Conservation (phyloP, 2,797 vertebrate species). For the Emydoidea blandingii region DNA sequence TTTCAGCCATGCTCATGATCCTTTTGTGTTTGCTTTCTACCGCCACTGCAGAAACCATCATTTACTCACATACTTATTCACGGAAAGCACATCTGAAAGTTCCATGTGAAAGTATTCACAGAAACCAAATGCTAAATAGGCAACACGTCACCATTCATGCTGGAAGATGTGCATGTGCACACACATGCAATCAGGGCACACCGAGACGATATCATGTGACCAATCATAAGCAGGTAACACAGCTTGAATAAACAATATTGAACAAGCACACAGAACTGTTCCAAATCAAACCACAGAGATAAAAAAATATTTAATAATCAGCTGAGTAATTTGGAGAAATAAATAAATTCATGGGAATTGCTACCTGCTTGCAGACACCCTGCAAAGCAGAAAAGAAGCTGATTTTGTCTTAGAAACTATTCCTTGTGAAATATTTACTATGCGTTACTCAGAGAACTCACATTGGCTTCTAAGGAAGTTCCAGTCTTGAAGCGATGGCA, state of each 20-base stretch:
- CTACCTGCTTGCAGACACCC: neutral
- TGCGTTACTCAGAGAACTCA: neutral
- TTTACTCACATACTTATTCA: neutral
- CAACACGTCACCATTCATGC: neutral
- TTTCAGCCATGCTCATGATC: neutral
- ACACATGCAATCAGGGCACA: neutral
- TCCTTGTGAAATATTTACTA: neutral
- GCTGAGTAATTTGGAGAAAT: neutral
- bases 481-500: neutral
- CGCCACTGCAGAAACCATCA: neutral
- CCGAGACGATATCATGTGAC: neutral
- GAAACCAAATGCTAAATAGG: neutral
- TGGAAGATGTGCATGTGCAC: neutral
- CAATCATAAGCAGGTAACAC: neutral
- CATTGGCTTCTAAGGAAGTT: neutral
- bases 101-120: neutral
- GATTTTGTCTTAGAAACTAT: neutral
- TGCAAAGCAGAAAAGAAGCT: neutral
- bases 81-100: neutral
- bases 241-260: neutral
- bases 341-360: neutral
- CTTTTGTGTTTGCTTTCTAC: neutral
- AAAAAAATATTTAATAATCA: neutral
- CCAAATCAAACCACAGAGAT: neutral
- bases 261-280: neutral